A percentile compares a stretch with the other conserved stretches of the same genome.
These are phyloP conservation scores for Anhinga anhinga DNA, from an alignment of 2,113 vertebrate species.

Conservation along the genomic window DNA sequence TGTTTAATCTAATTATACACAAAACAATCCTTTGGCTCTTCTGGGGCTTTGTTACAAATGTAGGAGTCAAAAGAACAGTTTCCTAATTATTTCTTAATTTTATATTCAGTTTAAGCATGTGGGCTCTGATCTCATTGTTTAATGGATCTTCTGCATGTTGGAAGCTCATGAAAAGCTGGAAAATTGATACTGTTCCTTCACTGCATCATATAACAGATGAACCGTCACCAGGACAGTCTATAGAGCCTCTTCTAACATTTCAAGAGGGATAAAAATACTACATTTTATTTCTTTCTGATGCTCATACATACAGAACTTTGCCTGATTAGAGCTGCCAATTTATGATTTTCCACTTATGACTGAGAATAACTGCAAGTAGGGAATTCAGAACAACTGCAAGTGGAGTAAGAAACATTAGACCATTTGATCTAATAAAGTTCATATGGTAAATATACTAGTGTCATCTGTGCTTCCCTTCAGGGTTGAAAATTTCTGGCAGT, in stretches of 20 bases:
- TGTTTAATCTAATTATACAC: background rate
- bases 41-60: constrained; percentile 16
- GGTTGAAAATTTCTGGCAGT: background rate
- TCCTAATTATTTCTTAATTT: constrained; percentile 13
- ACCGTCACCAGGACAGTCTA: background rate
- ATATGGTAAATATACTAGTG: background rate
- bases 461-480: background rate
- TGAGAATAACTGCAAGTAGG: background rate
- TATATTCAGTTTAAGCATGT: constrained; percentile 62
- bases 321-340: background rate
- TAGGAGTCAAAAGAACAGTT: constrained; percentile 22
- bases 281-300: background rate
- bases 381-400: background rate
- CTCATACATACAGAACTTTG: background rate
- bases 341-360: background rate
- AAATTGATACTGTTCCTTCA: background rate
- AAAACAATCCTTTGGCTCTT: background rate
- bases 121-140: constrained; percentile 23
- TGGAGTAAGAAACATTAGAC: background rate
- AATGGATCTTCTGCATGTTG: constrained; percentile 27
- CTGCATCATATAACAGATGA: background rate
- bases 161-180: background rate
- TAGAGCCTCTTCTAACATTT: background rate
- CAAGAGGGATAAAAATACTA: background rate
- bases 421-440: background rate